These are phyloP conservation scores for Lasioglossum oenotherae DNA, from an alignment of 2,888 invertebrate genomes.

Conservation along the genomic window DNA sequence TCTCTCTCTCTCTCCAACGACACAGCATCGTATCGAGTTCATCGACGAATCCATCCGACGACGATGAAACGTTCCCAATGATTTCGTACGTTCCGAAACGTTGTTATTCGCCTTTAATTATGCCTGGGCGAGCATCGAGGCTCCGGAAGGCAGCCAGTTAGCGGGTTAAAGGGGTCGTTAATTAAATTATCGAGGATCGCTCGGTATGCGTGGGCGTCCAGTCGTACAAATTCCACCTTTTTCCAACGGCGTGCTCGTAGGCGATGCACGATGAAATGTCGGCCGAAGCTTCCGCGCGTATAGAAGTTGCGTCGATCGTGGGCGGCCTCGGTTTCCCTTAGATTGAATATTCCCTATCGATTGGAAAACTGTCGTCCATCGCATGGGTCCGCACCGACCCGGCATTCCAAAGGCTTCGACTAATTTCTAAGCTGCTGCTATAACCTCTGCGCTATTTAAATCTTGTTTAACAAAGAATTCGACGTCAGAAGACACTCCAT, in stretches of 20 bases:
- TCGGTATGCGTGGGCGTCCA: not conserved
- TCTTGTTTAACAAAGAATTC: not conserved
- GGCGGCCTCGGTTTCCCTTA: not conserved
- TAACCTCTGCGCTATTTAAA: not conserved
- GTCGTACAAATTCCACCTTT: slow-evolving; percentile 12
- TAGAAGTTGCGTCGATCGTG: not conserved
- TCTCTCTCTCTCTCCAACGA: not conserved
- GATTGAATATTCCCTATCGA: not conserved
- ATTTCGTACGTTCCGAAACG: not conserved
- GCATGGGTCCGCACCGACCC: not conserved
- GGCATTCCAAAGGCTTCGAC: not conserved
- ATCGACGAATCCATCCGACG: not conserved
- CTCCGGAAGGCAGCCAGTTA: not conserved
- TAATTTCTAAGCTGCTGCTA: not conserved
- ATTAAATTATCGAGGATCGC: slow-evolving; percentile 10
- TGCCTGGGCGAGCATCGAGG: not conserved
- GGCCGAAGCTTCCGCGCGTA: not conserved
- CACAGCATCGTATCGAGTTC: not conserved
- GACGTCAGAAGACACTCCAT: not conserved
- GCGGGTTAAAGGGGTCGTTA: not conserved
- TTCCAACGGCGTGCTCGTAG: not conserved
- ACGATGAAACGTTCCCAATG: not conserved
- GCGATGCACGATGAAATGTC: slow-evolving; percentile 11
- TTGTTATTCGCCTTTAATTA: not conserved
- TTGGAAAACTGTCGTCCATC: not conserved